Evolutionary conservation across 2,113 vertebrate species (phyloP), one percentile per base, ranked within the genome.

Genomic region (Fukomys damarensis): DNA sequence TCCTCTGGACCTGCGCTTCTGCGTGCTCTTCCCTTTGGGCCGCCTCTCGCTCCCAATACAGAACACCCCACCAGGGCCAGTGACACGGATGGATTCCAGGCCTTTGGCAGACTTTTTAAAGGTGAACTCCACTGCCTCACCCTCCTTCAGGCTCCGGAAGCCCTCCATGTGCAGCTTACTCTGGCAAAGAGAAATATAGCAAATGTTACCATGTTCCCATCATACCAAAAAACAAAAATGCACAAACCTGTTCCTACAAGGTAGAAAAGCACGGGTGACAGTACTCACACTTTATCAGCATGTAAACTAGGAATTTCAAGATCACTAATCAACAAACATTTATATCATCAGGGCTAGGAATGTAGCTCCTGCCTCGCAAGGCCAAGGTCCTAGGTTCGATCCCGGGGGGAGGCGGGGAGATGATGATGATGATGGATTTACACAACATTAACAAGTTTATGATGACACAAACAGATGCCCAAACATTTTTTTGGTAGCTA

Each of bases 101-200:
- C 99, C 99, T 97, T 99, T 99, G 86, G 99, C 99, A 0, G 99
- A 99, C 96, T 99, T 99, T 98, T 99, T 99, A 98, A 99, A 99
- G 96, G 99, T 99, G 98, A 99, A 99, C 96, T 99, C 99, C 0
- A 99, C 99, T 0, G 98, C 99, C 95, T 99, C 99, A 0, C 99
- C 99, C 98, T 99, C 99, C 98, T 99, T 99, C 97, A 99, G 98
- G 98, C 99, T 99, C 95, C 99, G 99, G 98, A 99, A 99, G 4
- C 99, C 99, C 49, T 99, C 99, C 99, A 99, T 99, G 98, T 99
- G 99, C 90, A 99, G 98, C 97, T 99, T 99, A 98, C 99, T 99
- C 99, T 99, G 98, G 10, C 26, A 35, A 58, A 89, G 74, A 72
- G 52, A 94, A 94, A 91, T 28, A 65, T 3, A 20, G 61, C 11